phyloP scores from a whole-genome alignment of 2,113 vertebrate genomes.

The Bucco capensis region DNA sequence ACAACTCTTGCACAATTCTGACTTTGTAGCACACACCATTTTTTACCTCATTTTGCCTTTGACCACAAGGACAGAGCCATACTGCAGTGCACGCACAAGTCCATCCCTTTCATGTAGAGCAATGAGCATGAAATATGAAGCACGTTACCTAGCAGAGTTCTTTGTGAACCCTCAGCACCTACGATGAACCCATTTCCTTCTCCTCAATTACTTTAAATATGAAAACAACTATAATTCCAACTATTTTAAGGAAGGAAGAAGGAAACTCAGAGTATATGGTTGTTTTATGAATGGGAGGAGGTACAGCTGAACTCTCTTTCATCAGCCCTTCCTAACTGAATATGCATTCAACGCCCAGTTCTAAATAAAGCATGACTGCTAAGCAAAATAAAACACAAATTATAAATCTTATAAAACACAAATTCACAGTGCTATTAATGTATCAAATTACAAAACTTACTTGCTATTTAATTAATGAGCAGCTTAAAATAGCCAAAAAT shows the following conservation, averaged over 20 bases:
- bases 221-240: not conserved
- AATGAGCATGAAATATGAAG: not conserved
- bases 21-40: not conserved
- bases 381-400: not conserved
- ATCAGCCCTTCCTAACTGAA: not conserved
- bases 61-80: not conserved
- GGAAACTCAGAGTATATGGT: not conserved
- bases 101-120: not conserved
- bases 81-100: not conserved
- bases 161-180: not conserved
- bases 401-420: not conserved
- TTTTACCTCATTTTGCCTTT: not conserved
- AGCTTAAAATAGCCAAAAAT: not conserved
- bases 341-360: not conserved
- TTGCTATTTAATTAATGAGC: not conserved
- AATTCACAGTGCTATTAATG: not conserved
- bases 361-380: not conserved
- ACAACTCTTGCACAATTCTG: not conserved
- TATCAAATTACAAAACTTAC: not conserved
- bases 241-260: not conserved
- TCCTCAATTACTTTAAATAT: not conserved
- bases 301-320: not conserved
- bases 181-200: not conserved
- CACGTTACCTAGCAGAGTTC: fast-evolving
- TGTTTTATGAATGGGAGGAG: not conserved